Conservation (phyloP, 2,113 vertebrate species). For the Corythoichthys intestinalis region DNA sequence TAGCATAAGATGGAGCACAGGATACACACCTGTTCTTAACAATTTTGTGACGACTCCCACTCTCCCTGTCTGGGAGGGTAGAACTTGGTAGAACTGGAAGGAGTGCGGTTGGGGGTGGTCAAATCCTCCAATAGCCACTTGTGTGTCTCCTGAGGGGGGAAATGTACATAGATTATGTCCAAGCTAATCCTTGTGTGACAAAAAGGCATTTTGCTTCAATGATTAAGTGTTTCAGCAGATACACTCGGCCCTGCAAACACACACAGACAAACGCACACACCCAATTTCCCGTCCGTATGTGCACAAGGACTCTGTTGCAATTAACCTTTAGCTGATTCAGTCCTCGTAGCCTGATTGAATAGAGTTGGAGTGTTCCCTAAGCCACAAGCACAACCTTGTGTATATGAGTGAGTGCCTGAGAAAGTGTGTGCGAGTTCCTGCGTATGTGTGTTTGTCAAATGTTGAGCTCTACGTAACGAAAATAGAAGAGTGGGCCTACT, state of each 20-base stretch:
- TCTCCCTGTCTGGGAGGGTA: neutral
- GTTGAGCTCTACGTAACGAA: constrained; percentile 27
- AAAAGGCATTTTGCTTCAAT: constrained; percentile 65
- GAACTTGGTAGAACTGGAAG: neutral
- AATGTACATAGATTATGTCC: constrained; percentile 69
- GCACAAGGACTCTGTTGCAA: constrained; percentile 64
- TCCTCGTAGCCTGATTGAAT: constrained; percentile 62
- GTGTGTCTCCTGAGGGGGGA: constrained; percentile 57
- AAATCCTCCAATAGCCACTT: constrained; percentile 64
- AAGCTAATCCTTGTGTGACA: constrained; percentile 60
- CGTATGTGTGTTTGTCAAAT: constrained; percentile 4
- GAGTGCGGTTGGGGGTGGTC: constrained; percentile 30
- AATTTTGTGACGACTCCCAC: constrained; percentile 31
- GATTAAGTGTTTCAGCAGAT: constrained; percentile 53
- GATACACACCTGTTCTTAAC: constrained; percentile 63
- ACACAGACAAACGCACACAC: constrained; percentile 29
- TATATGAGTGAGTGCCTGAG: constrained; percentile 35
- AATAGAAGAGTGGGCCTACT: constrained; percentile 5
- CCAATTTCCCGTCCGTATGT: constrained; percentile 48
- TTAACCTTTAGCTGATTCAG: constrained; percentile 70
- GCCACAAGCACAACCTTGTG: constrained; percentile 57
- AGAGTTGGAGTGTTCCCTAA: constrained; percentile 62
- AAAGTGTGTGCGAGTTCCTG: constrained; percentile 7
- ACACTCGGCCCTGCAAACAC: constrained; percentile 44
- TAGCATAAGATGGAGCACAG: constrained; percentile 10